Evolutionary conservation across 2,797 vertebrate species (phyloP).

Genomic region (Astyanax mexicanus): DNA sequence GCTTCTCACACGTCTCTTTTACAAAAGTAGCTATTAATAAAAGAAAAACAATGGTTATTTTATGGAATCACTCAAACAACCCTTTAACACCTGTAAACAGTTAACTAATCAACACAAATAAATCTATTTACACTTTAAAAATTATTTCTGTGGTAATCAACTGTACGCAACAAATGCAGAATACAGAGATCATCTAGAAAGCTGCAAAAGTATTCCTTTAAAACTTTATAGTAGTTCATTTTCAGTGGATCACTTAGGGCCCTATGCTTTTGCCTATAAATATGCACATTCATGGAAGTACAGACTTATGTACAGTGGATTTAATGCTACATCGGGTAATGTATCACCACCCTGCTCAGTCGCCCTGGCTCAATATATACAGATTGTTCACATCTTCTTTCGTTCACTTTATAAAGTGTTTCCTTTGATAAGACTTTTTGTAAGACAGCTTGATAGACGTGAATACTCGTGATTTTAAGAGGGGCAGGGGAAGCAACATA

Average conservation of each 20-base stretch:
- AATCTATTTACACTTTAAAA: no score
- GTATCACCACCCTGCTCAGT: not conserved
- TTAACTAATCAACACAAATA: no score
- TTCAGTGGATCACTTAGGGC: not conserved
- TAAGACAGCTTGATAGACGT: not conserved
- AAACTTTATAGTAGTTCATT: not conserved
- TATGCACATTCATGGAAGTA: not conserved
- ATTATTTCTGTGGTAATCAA: not conserved
- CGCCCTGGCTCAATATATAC: slow-evolving; percentile 6
- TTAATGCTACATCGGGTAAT: slow-evolving; percentile 19
- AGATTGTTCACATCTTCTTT: not conserved
- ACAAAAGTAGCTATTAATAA: no score
- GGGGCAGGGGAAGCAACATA: not conserved
- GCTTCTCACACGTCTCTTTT: no score
- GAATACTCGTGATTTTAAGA: not conserved
- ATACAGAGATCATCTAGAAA: not conserved
- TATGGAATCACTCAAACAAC: no score
- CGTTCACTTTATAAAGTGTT: not conserved
- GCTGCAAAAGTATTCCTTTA: not conserved
- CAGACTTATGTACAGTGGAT: not conserved
- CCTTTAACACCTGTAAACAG: no score
- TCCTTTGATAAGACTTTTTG: not conserved
- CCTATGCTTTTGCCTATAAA: not conserved
- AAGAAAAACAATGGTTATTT: no score
- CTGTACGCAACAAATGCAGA: not conserved